Conservation (phyloP, 1,140 invertebrate genomes). For the Bombus picipes region DNA sequence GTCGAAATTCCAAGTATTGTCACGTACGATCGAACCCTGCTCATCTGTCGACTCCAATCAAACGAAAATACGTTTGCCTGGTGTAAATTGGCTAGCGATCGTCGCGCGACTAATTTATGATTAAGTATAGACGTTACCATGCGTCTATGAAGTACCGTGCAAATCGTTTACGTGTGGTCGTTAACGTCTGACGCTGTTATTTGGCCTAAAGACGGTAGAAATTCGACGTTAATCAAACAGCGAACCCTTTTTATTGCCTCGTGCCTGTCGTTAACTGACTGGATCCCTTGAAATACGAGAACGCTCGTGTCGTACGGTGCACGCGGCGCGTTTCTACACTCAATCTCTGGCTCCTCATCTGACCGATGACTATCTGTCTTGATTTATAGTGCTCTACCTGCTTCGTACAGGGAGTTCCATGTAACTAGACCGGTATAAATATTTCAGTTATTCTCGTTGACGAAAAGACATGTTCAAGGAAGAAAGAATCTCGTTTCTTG, state of each 20-base stretch:
- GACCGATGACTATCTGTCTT: conserved; percentile 20
- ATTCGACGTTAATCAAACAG: conserved; percentile 2
- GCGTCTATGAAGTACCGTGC: background rate
- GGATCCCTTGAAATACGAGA: conserved; percentile 5
- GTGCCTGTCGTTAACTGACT: background rate
- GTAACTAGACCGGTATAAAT: background rate
- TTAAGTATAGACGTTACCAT: conserved; percentile 9
- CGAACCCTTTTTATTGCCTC: background rate
- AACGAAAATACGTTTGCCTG: background rate
- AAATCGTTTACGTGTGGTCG: background rate
- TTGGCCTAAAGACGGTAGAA: background rate
- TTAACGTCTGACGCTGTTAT: background rate
- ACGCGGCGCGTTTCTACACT: background rate
- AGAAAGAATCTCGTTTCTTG: background rate
- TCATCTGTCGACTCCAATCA: conserved; percentile 43
- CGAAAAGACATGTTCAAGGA: background rate
- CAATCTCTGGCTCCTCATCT: conserved; percentile 9
- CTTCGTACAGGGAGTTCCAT: background rate
- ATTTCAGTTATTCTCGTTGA: background rate
- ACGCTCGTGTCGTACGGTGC: background rate
- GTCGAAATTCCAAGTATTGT: background rate
- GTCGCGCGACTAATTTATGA: conserved; percentile 47
- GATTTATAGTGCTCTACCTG: conserved; percentile 1
- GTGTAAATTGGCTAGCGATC: conserved; percentile 4
- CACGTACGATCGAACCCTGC: background rate